Percentiles rank a stretch among this genome's conserved stretches.
phyloP scores from a whole-genome alignment of 1,140 invertebrate species.

The Aphaenogaster rudis region DNA sequence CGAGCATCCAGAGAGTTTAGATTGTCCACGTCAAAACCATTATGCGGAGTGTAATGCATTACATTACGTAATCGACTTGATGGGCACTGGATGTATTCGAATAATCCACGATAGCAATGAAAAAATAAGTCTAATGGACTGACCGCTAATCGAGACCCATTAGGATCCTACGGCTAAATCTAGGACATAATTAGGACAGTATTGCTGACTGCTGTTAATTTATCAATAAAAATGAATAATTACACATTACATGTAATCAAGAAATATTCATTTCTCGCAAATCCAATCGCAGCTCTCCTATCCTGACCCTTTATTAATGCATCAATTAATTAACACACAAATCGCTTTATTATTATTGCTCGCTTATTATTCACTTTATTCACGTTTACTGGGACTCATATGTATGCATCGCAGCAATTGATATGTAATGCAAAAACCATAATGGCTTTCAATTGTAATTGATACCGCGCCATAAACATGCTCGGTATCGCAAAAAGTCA shows the following conservation, averaged over 20 bases:
- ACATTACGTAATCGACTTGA: conserved; percentile 22
- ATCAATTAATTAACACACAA: conserved; percentile 24
- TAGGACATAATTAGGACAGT: neutral
- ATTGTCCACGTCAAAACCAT: conserved; percentile 47
- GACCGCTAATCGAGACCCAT: conserved; percentile 8
- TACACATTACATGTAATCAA: neutral
- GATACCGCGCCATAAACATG: conserved; percentile 30
- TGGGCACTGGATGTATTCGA: neutral
- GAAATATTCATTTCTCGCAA: conserved; percentile 19
- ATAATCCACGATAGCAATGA: neutral
- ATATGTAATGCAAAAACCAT: conserved; percentile 24
- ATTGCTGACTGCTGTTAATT: neutral
- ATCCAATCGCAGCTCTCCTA: neutral
- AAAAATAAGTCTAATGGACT: neutral
- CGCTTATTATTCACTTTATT: conserved; percentile 29
- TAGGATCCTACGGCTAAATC: neutral
- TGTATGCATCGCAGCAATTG: neutral
- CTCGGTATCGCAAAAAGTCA: conserved; percentile 20
- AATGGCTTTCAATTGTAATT: conserved; percentile 27
- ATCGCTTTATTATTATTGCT: conserved; percentile 26
- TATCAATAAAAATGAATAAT: conserved; percentile 21
- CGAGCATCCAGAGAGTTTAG: conserved; percentile 50
- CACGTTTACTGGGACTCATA: neutral
- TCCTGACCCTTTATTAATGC: neutral
- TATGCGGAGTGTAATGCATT: conserved; percentile 8